phyloP scores from a whole-genome alignment of 2,888 invertebrate genomes.

The Callyntrura guangdongensis region DNA sequence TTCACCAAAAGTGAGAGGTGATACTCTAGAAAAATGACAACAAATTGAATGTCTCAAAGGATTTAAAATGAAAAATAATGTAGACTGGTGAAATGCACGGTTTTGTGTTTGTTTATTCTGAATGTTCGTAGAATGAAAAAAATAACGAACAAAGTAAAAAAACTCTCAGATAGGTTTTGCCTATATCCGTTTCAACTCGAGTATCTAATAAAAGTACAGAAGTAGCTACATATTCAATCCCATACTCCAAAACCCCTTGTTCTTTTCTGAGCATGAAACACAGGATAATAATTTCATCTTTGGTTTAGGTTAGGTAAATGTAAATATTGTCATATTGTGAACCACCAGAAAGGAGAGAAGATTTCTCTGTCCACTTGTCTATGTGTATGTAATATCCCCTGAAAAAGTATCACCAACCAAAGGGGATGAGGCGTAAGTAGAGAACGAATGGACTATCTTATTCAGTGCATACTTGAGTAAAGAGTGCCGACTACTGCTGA shows the following conservation, averaged over 20 bases:
- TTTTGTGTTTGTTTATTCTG: too few species aligned
- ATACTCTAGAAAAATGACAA: too few species aligned
- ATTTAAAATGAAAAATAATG: too few species aligned
- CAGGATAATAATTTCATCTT: constrained; percentile 34
- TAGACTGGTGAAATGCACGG: too few species aligned
- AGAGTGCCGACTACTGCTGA: neutral
- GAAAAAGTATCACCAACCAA: neutral
- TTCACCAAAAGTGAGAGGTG: too few species aligned
- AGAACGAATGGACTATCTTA: neutral
- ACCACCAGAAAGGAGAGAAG: neutral
- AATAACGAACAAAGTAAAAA: too few species aligned
- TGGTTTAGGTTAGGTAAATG: constrained; percentile 20
- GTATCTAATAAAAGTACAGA: neutral
- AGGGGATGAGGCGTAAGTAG: neutral
- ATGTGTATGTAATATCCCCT: neutral
- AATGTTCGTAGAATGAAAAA: too few species aligned
- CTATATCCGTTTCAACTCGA: too few species aligned
- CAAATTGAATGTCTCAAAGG: too few species aligned
- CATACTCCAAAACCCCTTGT: constrained; percentile 9
- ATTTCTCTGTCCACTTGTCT: neutral
- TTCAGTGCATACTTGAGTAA: constrained; percentile 5
- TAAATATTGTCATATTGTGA: constrained; percentile 30
- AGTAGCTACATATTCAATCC: constrained; percentile 29
- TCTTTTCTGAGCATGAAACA: neutral
- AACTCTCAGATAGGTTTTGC: too few species aligned